phyloP scores from a whole-genome alignment of 2,797 vertebrate species.

The Cyclopterus lumpus region DNA sequence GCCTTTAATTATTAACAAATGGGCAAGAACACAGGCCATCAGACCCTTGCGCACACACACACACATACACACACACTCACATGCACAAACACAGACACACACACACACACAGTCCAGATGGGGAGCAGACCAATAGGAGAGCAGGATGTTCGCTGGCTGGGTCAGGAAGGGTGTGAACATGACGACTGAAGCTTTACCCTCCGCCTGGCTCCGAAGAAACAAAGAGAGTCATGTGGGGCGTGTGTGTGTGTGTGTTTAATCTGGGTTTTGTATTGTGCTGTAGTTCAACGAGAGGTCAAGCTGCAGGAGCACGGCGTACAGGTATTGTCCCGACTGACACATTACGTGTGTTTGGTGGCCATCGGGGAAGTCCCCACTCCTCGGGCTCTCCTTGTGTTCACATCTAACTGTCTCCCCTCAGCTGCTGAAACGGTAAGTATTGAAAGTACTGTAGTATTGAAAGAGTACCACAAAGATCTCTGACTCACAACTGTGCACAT shows the following conservation, averaged over 20 bases:
- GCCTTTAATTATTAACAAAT: slow-evolving; percentile 84
- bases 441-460: no score
- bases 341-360: not conserved
- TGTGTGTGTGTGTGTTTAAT: slow-evolving; percentile 55
- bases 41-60: slow-evolving; percentile 35
- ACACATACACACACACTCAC: slow-evolving; percentile 17
- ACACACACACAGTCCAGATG: slow-evolving; percentile 34
- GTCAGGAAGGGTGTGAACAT: slow-evolving; percentile 78
- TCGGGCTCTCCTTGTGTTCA: not conserved
- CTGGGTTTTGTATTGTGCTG: slow-evolving; percentile 61
- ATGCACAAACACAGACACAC: slow-evolving; percentile 15
- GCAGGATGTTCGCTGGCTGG: slow-evolving; percentile 57
- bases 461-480: not conserved
- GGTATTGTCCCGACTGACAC: slow-evolving; percentile 35
- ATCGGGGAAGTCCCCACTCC: slow-evolving; percentile 31
- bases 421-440: not conserved
- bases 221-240: slow-evolving; percentile 68
- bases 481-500: slow-evolving; percentile 18
- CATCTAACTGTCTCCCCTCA: not conserved
- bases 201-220: slow-evolving; percentile 59
- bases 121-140: slow-evolving; percentile 54
- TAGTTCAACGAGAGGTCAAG: slow-evolving; percentile 74
- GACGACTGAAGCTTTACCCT: slow-evolving; percentile 70
- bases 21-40: slow-evolving; percentile 55
- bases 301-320: not conserved